Conservation (phyloP, 2,888 invertebrate genomes). For the Parthenolecanium corni region DNA sequence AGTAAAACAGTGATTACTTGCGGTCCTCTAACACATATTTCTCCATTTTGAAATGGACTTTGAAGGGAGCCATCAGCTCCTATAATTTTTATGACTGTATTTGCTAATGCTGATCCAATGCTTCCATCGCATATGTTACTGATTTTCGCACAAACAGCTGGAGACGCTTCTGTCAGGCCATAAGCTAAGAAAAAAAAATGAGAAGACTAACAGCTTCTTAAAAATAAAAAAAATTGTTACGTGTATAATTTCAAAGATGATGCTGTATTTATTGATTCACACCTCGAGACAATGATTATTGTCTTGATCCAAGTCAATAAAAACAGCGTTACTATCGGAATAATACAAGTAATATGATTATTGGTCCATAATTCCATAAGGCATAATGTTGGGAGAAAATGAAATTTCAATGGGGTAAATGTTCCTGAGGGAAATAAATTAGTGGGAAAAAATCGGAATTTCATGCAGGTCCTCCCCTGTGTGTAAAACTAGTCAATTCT, state of each 20-base stretch:
- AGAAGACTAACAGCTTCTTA: background rate
- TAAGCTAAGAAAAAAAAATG: background rate
- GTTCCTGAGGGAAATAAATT: too few species aligned
- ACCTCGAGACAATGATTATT: too few species aligned
- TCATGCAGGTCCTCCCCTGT: too few species aligned
- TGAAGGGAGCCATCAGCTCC: constrained; percentile 42
- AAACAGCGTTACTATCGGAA: too few species aligned
- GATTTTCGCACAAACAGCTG: background rate
- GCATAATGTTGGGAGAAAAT: too few species aligned
- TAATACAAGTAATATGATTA: too few species aligned
- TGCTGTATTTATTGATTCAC: too few species aligned
- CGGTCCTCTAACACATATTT: constrained; percentile 58
- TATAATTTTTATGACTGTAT: constrained; percentile 21
- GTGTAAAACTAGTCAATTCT: constrained; percentile 1
- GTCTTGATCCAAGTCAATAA: too few species aligned
- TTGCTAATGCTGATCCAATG: constrained; percentile 19
- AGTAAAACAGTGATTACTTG: constrained; percentile 43
- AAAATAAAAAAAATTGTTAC: background rate
- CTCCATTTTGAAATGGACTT: constrained; percentile 55
- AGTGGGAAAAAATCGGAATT: too few species aligned
- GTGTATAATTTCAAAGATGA: too few species aligned
- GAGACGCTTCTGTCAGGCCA: constrained; percentile 24
- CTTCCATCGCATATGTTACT: background rate
- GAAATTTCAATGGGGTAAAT: too few species aligned
- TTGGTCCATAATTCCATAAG: too few species aligned